These are phyloP conservation scores for Nezara viridula DNA, from an alignment of 2,888 invertebrate genomes.

Conservation along the genomic window DNA sequence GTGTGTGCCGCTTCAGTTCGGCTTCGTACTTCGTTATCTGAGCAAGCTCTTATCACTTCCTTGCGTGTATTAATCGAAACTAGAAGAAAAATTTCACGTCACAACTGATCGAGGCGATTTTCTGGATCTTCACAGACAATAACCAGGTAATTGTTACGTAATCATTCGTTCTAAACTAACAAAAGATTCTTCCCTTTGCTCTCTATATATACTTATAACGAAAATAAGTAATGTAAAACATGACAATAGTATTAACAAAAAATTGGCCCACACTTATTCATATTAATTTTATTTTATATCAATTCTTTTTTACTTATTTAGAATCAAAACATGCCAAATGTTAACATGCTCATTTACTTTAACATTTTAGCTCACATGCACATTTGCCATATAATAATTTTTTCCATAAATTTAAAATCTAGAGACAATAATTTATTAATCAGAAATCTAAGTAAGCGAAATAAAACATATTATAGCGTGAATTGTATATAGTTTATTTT, in stretches of 20 bases:
- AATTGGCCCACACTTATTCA: not conserved
- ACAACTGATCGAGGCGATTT: not conserved
- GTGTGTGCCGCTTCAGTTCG: not conserved
- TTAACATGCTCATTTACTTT: not conserved
- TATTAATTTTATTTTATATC: not conserved
- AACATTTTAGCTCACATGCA: not conserved
- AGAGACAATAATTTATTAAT: not conserved
- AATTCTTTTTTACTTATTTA: not conserved
- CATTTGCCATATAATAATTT: not conserved
- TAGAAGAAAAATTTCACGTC: not conserved
- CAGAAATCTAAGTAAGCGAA: not conserved
- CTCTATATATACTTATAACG: not conserved
- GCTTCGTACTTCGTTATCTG: not conserved
- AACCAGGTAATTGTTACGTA: conserved; percentile 20
- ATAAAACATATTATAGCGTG: not conserved
- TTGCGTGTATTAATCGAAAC: not conserved
- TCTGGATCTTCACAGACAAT: not conserved
- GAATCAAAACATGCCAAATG: too few species aligned
- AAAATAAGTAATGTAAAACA: not conserved
- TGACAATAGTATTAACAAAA: not conserved
- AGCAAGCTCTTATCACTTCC: not conserved
- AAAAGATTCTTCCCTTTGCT: not conserved
- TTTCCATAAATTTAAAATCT: not conserved
- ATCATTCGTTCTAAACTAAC: not conserved
- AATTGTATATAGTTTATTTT: not conserved